These are phyloP conservation scores for Poecilobothrus nobilitatus DNA, from an alignment of 2,888 invertebrate species.

Conservation along the genomic window DNA sequence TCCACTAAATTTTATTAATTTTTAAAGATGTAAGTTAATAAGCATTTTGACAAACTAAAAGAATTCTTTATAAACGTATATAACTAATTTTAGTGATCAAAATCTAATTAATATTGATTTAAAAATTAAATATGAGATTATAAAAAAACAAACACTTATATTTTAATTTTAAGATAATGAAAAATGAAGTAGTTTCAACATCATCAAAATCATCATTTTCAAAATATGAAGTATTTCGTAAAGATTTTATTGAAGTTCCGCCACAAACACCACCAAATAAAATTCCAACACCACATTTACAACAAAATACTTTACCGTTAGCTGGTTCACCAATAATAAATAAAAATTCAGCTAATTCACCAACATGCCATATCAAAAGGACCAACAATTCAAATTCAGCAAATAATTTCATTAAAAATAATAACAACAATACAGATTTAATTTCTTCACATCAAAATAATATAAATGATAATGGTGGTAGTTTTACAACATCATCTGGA, in stretches of 20 bases:
- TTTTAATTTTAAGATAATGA: conserved; percentile 32
- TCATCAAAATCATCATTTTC: conserved; percentile 39
- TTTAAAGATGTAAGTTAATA: too few relatives aligned
- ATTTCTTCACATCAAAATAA: conserved; percentile 16
- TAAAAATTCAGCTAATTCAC: conserved; percentile 3
- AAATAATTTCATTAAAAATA: background rate
- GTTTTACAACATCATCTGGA: conserved; percentile 24
- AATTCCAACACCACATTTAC: conserved; percentile 15
- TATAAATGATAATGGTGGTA: too few relatives aligned
- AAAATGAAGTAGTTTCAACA: conserved; percentile 43
- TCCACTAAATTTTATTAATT: too few relatives aligned
- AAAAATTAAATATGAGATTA: too few relatives aligned
- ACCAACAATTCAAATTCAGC: conserved; percentile 2
- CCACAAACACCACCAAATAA: conserved; percentile 18
- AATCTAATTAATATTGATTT: too few relatives aligned
- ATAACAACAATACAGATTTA: conserved; percentile 24
- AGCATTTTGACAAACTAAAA: too few relatives aligned
- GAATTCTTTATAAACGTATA: too few relatives aligned
- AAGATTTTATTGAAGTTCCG: conserved; percentile 21
- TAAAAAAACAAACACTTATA: too few relatives aligned
- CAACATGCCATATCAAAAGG: conserved; percentile 22
- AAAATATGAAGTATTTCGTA: conserved; percentile 34
- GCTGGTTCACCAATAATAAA: conserved; percentile 24
- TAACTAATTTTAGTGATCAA: too few relatives aligned
- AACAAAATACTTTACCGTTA: conserved; percentile 23